Conservation (phyloP, 2,888 invertebrate genomes). For the Andrena haemorrhoa region DNA sequence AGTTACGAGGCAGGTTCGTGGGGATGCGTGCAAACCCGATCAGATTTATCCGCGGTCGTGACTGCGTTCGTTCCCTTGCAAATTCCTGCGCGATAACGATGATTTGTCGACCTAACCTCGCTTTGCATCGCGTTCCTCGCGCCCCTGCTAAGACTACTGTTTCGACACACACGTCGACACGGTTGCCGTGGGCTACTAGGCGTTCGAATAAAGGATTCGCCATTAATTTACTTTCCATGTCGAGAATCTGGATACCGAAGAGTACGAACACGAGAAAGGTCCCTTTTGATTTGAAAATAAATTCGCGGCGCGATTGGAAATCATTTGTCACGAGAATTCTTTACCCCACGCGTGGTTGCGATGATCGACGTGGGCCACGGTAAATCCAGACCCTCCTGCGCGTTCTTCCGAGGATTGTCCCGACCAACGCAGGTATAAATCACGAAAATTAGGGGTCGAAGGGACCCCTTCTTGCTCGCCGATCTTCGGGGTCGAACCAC, state of each 20-base stretch:
- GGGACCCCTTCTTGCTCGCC: background rate
- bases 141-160: background rate
- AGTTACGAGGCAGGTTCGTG: slow-evolving; percentile 48
- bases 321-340: background rate
- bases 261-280: background rate
- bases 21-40: slow-evolving; percentile 29
- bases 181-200: too few relatives aligned
- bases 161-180: background rate
- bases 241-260: too few relatives aligned
- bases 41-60: slow-evolving; percentile 40
- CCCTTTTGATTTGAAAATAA: background rate
- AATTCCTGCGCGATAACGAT: slow-evolving; percentile 40
- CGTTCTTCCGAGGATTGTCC: background rate
- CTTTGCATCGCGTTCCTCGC: background rate
- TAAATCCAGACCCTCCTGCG: background rate
- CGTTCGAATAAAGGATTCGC: too few relatives aligned
- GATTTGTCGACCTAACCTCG: slow-evolving; percentile 14
- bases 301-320: background rate
- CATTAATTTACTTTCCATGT: too few relatives aligned
- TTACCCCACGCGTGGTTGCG: background rate
- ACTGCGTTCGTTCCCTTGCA: slow-evolving; percentile 32
- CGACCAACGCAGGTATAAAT: background rate
- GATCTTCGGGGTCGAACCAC: slow-evolving; percentile 38
- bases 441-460: slow-evolving; percentile 7
- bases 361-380: slow-evolving; percentile 9